Conservation (phyloP, 2,113 vertebrate species). For the Gulo gulo region DNA sequence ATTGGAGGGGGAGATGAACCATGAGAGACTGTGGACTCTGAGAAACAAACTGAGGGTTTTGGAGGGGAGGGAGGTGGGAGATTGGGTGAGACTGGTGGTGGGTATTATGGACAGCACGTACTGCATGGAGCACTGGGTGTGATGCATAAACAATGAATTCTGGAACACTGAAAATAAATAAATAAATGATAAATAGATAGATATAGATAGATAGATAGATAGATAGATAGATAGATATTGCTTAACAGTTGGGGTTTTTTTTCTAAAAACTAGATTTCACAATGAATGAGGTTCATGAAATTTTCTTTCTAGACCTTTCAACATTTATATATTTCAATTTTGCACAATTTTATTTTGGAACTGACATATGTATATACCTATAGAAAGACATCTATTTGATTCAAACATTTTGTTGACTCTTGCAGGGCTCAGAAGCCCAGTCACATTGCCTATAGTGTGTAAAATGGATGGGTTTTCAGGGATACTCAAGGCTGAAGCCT, state of each 20-base stretch:
- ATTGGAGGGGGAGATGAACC: no score
- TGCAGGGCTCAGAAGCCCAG: not conserved
- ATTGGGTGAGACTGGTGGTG: no score
- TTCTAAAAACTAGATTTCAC: not conserved
- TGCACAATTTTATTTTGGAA: not conserved
- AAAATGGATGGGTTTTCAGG: not conserved
- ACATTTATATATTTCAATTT: not conserved
- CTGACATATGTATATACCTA: not conserved
- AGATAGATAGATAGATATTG: not conserved
- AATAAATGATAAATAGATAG: not conserved
- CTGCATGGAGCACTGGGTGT: no score
- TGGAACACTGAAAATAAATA: no score
- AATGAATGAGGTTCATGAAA: not conserved
- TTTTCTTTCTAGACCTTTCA: constrained; percentile 28
- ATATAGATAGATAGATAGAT: not conserved
- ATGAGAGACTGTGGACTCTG: no score
- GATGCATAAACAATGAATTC: no score
- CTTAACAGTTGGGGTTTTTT: not conserved
- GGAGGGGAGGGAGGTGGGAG: no score
- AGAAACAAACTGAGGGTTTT: no score
- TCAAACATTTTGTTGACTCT: not conserved
- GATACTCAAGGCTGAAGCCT: not conserved
- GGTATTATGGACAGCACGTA: no score
- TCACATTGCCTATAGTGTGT: not conserved
- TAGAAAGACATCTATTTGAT: not conserved